These are phyloP conservation scores for Danaus melanippus DNA, from an alignment of 1,140 invertebrate genomes.

Conservation along the genomic window DNA sequence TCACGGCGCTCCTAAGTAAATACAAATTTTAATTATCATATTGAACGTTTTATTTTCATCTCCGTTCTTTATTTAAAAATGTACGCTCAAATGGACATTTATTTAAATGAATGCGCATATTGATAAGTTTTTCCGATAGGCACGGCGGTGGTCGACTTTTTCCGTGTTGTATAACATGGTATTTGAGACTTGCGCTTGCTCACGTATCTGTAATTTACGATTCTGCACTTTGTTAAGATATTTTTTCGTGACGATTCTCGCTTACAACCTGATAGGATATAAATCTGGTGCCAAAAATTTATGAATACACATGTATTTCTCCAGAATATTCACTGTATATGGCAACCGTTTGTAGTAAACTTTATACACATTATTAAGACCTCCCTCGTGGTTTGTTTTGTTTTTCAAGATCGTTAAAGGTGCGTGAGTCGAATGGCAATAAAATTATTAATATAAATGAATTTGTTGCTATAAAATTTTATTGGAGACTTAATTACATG, in stretches of 20 bases:
- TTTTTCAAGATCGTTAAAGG: no score
- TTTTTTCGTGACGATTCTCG: conserved; percentile 54
- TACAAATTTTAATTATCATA: conserved; percentile 69
- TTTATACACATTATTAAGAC: conserved; percentile 13
- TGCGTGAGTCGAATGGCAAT: no score
- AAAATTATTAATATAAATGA: no score
- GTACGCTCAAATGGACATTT: conserved; percentile 37
- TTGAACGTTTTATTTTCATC: conserved; percentile 58
- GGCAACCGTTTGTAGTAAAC: conserved; percentile 7
- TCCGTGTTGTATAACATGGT: conserved; percentile 51
- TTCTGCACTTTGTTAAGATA: conserved; percentile 44
- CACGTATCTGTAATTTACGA: conserved; percentile 56
- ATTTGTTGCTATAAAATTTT: no score
- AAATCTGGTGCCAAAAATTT: conserved; percentile 63
- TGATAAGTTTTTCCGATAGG: conserved; percentile 56
- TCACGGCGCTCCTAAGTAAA: conserved; percentile 49
- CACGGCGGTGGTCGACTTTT: conserved; percentile 61
- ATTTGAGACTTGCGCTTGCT: conserved; percentile 39
- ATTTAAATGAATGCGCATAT: conserved; percentile 64
- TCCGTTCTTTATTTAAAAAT: conserved; percentile 54
- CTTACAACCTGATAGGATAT: conserved; percentile 46
- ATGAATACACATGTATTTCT: conserved; percentile 48
- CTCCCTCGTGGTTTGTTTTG: conserved; percentile 12
- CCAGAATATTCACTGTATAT: conserved; percentile 16
- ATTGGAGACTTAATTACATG: no score